Evolutionary conservation across 2,888 invertebrate species (phyloP), one percentile per base, ranked within the genome.

Genomic region (Gandaritis pyraliata): DNA sequence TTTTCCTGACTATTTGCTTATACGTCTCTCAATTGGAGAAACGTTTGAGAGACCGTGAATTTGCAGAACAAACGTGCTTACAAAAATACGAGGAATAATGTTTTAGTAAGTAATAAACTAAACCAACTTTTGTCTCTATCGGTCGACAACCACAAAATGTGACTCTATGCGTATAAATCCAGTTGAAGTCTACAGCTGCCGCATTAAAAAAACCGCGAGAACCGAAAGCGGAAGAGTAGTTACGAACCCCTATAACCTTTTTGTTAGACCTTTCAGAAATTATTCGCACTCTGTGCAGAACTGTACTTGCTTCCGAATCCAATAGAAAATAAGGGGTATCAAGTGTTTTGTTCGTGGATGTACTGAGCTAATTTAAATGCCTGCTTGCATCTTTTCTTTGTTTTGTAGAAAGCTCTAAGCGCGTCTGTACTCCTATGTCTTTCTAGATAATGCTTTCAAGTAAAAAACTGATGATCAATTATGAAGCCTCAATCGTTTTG

Each of bases 221-320:
- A 53, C 58, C 58, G 57, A 54, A 41, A 54, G 18, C 67, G 69
- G 64, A 63, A 66, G 62, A 57, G 64, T 70, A 70, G 68, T 66
- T 71, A 69, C 58, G 49, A 66, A 56, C 67, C 71, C 69, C 64
- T 66, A 69, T 66, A 69, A 71, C 71, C 71, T 71, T 71, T 71
- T 71, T 71, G 71, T 69, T 71, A 58, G 69, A 71, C 67, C 67
- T 55, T 66, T 52, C 52, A 53, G 64, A 56, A 69, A 67, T 66
- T 66, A 71, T 69, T 69, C 67, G 56, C 59, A 61, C 65, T 61
- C 66, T 62, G 64, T 69, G 62, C 53, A 61, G 59, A 62, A 66
- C 68, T 45, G 60, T 66, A 61, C 65, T 53, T 59, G 56, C 55
- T 47, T 38, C 15, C 51, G 45, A 43, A 53, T 64, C 59, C 52